Percentiles rank a stretch among this genome's conserved stretches.
These are phyloP conservation scores for Papilio machaon DNA, from an alignment of 1,140 invertebrate species.

Conservation along the genomic window DNA sequence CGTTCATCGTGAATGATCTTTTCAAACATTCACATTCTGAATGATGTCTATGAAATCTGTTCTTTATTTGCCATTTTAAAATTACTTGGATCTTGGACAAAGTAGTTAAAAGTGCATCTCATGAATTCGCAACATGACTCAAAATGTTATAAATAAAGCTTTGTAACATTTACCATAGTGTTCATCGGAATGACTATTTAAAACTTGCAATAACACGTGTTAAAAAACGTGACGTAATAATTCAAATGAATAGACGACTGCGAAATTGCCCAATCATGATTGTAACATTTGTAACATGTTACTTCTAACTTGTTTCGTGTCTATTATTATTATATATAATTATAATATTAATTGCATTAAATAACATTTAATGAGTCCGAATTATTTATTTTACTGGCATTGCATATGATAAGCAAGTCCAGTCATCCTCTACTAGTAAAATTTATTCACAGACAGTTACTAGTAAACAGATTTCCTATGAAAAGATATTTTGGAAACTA, in stretches of 20 bases:
- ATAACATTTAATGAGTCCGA: neutral
- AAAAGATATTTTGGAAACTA: neutral
- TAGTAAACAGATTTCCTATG: too few relatives aligned
- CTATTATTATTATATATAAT: neutral
- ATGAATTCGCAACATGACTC: neutral
- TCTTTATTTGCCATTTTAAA: too few relatives aligned
- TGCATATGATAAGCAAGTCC: too few relatives aligned
- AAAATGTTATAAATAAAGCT: neutral
- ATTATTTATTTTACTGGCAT: too few relatives aligned
- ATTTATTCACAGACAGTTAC: too few relatives aligned
- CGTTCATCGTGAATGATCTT: too few relatives aligned
- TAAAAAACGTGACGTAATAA: neutral
- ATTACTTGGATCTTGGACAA: too few relatives aligned
- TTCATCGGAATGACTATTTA: neutral
- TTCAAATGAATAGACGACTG: neutral
- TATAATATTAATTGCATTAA: neutral
- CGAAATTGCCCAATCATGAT: neutral
- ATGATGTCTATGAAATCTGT: too few relatives aligned
- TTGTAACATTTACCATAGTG: slow-evolving; percentile 33
- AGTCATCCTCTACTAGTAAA: too few relatives aligned
- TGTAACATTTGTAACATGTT: neutral
- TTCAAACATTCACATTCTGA: too few relatives aligned
- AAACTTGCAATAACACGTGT: slow-evolving; percentile 1
- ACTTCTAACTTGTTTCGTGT: neutral
- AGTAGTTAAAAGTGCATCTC: neutral